Base-by-base conservation (phyloP, 2,113 vertebrate genomes). In the Brachyhypopomus occidentalis region DNA sequence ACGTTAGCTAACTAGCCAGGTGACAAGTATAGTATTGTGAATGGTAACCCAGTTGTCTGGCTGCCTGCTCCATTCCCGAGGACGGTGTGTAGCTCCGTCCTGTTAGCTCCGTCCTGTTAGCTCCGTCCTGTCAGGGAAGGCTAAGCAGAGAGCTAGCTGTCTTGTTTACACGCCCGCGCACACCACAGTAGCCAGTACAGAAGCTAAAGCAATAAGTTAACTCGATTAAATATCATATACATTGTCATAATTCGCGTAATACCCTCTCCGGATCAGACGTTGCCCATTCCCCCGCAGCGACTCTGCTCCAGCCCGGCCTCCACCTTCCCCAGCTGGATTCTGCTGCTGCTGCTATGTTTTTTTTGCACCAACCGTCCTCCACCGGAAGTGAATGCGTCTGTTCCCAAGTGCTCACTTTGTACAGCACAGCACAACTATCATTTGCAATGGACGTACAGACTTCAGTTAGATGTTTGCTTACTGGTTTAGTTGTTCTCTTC, bases 251-350 rank as follows among this genome's bases (percentile, higher is more conserved):
- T 9, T 56, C 58, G n/a, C 77, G 82, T 16, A 89, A 92, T 85
- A 93, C 93, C 91, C 90, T 93, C 89, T 89, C 80, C 86, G 88
- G 81, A 87, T 92, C 80, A 92, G 90, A 89, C 84, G 84, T 75
- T 84, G 88, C 89, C 93, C 94, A 94, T 94, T 94, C 87, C 92
- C 86, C 27, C 38, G 74, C 90, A 79, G 91, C 80, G 86, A 84
- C 89, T 86, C 86, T 88, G 74, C 91, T 88, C 84, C 90, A 83
- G 91, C 90, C 91, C 91, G 91, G 90, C 93, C 92, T 92, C 93
- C 91, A 88, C 89, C 92, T 84, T 82, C 84, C 92, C 91, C 93
- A 92, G 92, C 92, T 93, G 90, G 92, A 91, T 88, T 90, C 90
- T 88, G 89, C 91, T 88, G 87, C 91, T 91, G 91, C 92, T 94